Base-by-base conservation (phyloP, 2,888 invertebrate species). In the Rhabditoides inermis region DNA sequence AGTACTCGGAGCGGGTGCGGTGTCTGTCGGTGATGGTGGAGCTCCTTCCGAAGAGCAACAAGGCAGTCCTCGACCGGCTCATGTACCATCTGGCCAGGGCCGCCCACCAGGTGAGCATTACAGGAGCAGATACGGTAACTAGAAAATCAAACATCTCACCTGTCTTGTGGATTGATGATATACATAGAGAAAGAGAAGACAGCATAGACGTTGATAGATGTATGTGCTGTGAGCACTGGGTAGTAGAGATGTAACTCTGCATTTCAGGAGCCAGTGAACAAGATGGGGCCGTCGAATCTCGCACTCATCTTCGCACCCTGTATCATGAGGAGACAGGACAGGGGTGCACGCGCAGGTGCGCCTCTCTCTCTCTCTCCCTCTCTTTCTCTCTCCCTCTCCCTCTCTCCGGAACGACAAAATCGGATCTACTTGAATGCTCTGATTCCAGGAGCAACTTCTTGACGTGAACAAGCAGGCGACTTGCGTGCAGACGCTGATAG, bases 301-400 rank as follows among this genome's bases (percentile, higher is more conserved):
- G 89, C 91, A 48, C 90, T 91, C 67, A 89, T 92, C 61, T 92
- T 91, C 80, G 90, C 90, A 40, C 91, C 92, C 45, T 91, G 91
- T 79, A 87, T 92, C 56, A 81, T 92, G 63, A 83, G 90, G 70
- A 88, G 90, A 61, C 88, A 87, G 79, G 86, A 88, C 77, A 80
- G 84, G n/a, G 22, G 60, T 60, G n/a, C 64, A 64, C 42, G 91
- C 90, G 48, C 90, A 52, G 51, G 51, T 52, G 1, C 40, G 18
- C 10, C n/a, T 12, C 7, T 18, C 7, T 10, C 7, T 7, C 18
- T 40, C 18, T 18, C 7, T n/a, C 18, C 22, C 6, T 23, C n/a
- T n/a, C n/a, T n/a, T n/a, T n/a, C n/a, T n/a, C n/a, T n/a, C n/a
- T n/a, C n/a, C n/a, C n/a, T n/a, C n/a, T n/a, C n/a, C n/a, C n/a